Percentiles rank a stretch among this genome's conserved stretches.
phyloP scores from a whole-genome alignment of 2,888 invertebrate genomes.

The Tholera decimalis region DNA sequence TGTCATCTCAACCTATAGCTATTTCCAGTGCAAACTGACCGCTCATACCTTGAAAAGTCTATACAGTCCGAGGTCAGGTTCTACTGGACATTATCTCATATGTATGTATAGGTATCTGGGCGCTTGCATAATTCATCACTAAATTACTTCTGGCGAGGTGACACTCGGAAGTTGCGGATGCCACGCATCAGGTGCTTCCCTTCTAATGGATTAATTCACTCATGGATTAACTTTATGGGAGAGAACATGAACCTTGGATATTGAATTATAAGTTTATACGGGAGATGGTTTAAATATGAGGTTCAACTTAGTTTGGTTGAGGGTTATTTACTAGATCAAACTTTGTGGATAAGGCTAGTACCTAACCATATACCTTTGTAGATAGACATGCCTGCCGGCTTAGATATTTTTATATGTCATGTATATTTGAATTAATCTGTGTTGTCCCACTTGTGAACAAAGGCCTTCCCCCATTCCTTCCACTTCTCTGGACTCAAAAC shows the following conservation, averaged over 20 bases:
- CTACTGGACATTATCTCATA: background rate
- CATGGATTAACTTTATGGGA: constrained; percentile 37
- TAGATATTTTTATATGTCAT: too few species aligned
- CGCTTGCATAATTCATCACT: constrained; percentile 49
- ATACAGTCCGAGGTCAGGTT: background rate
- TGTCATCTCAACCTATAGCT: background rate
- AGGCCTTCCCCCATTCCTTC: too few species aligned
- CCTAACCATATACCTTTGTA: too few species aligned
- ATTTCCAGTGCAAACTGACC: background rate
- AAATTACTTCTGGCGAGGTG: constrained; percentile 35
- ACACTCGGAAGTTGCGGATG: constrained; percentile 33
- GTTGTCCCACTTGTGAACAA: too few species aligned
- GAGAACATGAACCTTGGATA: constrained; percentile 14
- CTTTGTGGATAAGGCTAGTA: too few species aligned
- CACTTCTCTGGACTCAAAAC: too few species aligned
- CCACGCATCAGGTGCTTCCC: constrained; percentile 46
- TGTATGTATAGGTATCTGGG: background rate
- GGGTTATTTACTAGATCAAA: too few species aligned
- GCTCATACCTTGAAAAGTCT: background rate
- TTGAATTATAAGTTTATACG: constrained; percentile 40
- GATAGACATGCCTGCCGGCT: too few species aligned
- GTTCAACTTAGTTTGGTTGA: background rate
- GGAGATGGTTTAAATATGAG: background rate
- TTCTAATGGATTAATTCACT: constrained; percentile 58
- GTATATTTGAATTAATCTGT: too few species aligned